Percentiles rank a stretch among this genome's conserved stretches.
phyloP scores from a whole-genome alignment of 2,113 vertebrate species.

The Dicerorhinus sumatrensis region DNA sequence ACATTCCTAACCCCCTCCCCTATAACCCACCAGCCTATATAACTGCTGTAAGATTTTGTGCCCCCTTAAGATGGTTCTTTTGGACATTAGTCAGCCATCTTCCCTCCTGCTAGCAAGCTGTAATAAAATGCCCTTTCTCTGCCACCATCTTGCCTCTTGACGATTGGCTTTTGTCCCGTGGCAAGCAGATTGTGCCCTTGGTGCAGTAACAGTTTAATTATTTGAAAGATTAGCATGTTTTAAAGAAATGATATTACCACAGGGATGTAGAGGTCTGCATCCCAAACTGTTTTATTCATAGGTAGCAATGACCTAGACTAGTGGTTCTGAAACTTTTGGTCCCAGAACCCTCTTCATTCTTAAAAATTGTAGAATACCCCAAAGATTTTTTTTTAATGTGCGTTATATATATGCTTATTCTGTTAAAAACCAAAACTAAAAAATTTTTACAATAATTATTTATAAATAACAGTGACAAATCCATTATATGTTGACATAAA shows the following conservation, averaged over 20 bases:
- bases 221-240: background rate
- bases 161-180: too few relatives aligned
- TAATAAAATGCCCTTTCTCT: too few relatives aligned
- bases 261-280: background rate
- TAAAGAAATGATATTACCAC: background rate
- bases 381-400: background rate
- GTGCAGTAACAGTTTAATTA: background rate
- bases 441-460: background rate
- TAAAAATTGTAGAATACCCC: background rate
- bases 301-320: background rate
- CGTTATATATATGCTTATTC: background rate
- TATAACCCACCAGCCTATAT: too few relatives aligned
- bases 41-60: too few relatives aligned
- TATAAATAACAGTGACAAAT: background rate
- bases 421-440: background rate
- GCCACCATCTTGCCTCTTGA: too few relatives aligned
- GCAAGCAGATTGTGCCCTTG: too few relatives aligned
- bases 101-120: too few relatives aligned
- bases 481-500: background rate
- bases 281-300: background rate
- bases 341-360: background rate
- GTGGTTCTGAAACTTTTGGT: background rate
- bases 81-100: too few relatives aligned
- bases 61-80: too few relatives aligned
- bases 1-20: too few relatives aligned